phyloP scores from a whole-genome alignment of 2,888 invertebrate genomes.

The Nephrotoma guestfalica region DNA sequence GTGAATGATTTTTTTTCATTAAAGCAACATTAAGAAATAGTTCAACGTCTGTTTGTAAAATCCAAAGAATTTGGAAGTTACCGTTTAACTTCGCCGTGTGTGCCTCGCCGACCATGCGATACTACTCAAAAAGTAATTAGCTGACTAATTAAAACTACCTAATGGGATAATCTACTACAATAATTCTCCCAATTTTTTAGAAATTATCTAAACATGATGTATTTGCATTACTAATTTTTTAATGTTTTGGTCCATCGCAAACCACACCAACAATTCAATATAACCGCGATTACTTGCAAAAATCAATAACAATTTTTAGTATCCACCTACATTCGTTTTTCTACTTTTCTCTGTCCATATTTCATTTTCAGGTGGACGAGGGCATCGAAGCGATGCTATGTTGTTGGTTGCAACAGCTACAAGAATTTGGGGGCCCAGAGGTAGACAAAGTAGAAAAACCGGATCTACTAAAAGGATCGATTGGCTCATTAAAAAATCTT shows the following conservation, averaged over 20 bases:
- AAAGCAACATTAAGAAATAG: too few relatives aligned
- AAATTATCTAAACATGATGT: neutral
- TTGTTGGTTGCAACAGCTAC: conserved; percentile 71
- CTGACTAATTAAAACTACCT: neutral
- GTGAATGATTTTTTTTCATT: too few relatives aligned
- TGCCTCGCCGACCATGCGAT: too few relatives aligned
- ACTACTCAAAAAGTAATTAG: neutral
- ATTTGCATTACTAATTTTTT: neutral
- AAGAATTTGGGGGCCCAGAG: conserved; percentile 70
- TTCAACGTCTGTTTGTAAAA: too few relatives aligned
- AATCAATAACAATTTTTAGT: neutral
- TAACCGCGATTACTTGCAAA: neutral
- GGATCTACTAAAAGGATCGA: conserved; percentile 64
- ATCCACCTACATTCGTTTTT: neutral
- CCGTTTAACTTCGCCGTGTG: neutral
- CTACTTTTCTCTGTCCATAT: neutral
- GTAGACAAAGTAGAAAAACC: conserved; percentile 71
- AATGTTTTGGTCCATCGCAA: neutral
- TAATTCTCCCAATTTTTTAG: neutral
- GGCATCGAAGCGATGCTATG: conserved; percentile 77
- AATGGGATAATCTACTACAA: neutral
- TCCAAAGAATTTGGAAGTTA: neutral
- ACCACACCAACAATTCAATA: neutral
- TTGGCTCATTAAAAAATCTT: conserved; percentile 45
- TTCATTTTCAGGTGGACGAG: conserved; percentile 46